Evolutionary conservation across 2,888 invertebrate species (phyloP).

Genomic region (Conus canariensis): DNA sequence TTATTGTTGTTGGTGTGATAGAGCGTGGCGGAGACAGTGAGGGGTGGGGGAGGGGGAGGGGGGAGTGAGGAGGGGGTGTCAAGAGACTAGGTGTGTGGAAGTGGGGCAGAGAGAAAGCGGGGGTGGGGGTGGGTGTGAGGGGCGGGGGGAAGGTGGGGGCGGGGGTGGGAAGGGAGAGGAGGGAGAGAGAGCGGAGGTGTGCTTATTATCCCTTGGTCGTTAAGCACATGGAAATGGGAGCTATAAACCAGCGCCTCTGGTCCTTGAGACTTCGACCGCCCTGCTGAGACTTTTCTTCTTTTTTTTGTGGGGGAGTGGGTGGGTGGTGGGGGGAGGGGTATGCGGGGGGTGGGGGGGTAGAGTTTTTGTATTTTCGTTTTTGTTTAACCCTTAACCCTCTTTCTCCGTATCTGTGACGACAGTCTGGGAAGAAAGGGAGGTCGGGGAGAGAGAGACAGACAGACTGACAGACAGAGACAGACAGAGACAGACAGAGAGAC

Average conservation of each 20-base stretch:
- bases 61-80: no score
- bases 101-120: background rate
- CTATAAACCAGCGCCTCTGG: background rate
- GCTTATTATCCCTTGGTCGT: background rate
- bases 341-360: no score
- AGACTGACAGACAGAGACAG: background rate
- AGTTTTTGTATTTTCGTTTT: no score
- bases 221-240: slow-evolving; percentile 3
- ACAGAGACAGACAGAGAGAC: background rate
- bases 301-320: no score
- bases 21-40: no score
- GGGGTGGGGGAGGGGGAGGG: no score
- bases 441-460: background rate
- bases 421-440: no score
- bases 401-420: background rate
- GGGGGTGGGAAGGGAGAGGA: background rate
- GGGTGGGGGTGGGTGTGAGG: background rate
- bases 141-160: background rate
- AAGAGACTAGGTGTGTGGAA: no score
- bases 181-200: background rate
- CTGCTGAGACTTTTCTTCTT: background rate
- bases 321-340: no score
- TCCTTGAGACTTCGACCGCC: background rate
- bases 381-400: background rate
- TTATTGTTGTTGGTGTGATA: no score